Evolutionary conservation across 2,113 vertebrate species (phyloP), one percentile per base, ranked within the genome.

Genomic region (Calyptommatus sinebrachiatus): DNA sequence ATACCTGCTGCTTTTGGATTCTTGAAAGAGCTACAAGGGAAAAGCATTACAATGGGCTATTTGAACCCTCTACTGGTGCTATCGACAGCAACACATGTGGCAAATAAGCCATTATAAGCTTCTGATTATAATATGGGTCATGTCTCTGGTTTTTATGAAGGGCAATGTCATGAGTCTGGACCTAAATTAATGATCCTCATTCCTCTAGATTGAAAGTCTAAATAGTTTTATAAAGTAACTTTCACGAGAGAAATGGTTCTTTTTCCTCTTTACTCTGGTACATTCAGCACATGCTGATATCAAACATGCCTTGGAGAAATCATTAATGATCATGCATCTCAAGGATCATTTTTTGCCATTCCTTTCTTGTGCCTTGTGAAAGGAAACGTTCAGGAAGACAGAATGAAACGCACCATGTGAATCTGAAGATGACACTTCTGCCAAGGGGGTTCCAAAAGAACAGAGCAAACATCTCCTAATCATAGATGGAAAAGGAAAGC

Each of bases 401-500:
- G 73, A 81, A 84, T 74, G 80, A n/a, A 77, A 28, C 20, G 20
- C 22, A 24, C 45, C 9, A 35, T 7, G 8, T 61, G 29, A 45
- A 50, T 8, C 28, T 18, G 14, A 46, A 86, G 2, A 84, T 71
- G 83, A 21, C 14, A 66, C 77, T 82, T 70, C 8, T 80, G 7
- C 63, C 84, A 81, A 84, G 28, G 16, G 77, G 85, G 71, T 61
- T 48, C 22, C 20, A 28, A 60, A 8, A 8, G 53, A 16, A 11
- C 48, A 76, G 50, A 31, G 11, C 84, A 69, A 84, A 60, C 81
- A 81, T 48, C 68, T 76, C 61, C 1, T 75, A 71, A 46, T 50
- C n/a, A 76, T 63, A 24, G 26, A n/a, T 11, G 63, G 63, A 3
- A 11, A 28, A 22, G 31, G 48, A 31, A 71, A 85, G 77, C 63